Base-by-base conservation (phyloP, 2,797 vertebrate species). In the Phalloptychus januarius region DNA sequence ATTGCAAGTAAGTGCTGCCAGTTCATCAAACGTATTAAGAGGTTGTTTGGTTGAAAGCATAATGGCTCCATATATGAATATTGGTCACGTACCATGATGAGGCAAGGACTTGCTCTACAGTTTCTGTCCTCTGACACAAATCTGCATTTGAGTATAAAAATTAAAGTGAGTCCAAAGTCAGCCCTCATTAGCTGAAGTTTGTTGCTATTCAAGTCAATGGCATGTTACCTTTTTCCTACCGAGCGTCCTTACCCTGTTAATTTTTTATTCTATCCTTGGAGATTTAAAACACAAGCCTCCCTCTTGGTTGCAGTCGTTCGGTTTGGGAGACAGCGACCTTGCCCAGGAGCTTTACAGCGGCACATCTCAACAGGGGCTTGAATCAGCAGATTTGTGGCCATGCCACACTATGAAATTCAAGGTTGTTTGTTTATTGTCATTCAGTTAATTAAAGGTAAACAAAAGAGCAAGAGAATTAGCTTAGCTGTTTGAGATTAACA, bases 241-340 rank as follows among this genome's bases (percentile, higher is more conserved):
- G 69, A 44, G 80, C 78, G 78, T 87, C 84, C 86, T 87, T 86
- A 82, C 74, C 78, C 78, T 73, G 74, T 61, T 50, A 79, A 75
- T 71, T 28, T 72, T n/a, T 78, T 72, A 63, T 74, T 86, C 71
- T 45, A 84, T 85, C 85, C 75, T 77, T 38, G 58, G 80, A 88
- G 86, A 87, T 87, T 88, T 79, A 52, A 71, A 77, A 71, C 63
- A 67, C 76, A 83, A 83, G 80, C 83, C 67, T 75, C 72, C 25
- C 38, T 82, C 23, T 56, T 56, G 74, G 38, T 87, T 85, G 78
- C 72, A 86, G 88, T 83, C 71, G 79, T 78, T 83, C 70, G 67
- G 74, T 85, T 85, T 79, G 77, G 85, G 79, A 82, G 80, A 75
- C 67, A n/a, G 83, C n/a, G 81, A 93, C 93, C 88, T 92, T 89